These are phyloP conservation scores for Empidonax alnorum DNA, from an alignment of 2,113 vertebrate species.

Conservation along the genomic window DNA sequence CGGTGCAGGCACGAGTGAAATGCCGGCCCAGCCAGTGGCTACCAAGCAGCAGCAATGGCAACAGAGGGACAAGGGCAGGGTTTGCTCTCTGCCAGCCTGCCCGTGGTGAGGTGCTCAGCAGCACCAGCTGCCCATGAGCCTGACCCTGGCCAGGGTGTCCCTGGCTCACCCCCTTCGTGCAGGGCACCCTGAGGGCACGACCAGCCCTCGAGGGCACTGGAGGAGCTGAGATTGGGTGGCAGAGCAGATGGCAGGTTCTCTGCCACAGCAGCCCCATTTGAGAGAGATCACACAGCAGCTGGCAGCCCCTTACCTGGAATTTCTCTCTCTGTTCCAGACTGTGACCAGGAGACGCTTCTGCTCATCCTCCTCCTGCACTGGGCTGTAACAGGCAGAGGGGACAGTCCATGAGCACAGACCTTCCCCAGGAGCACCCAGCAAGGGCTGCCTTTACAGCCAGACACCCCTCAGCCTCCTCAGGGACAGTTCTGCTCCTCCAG, in stretches of 20 bases:
- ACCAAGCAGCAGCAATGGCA: background rate
- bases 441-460: background rate
- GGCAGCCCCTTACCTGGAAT: constrained; percentile 77
- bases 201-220: accelerated
- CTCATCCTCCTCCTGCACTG: constrained; percentile 75
- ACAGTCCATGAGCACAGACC: background rate
- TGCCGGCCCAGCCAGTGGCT: background rate
- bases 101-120: accelerated
- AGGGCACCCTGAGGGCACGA: background rate
- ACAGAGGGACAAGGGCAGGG: background rate
- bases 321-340: constrained; percentile 81
- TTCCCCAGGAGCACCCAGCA: background rate
- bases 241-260: background rate
- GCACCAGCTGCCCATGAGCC: background rate
- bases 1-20: accelerated
- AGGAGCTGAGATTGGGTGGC: background rate
- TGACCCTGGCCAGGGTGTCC: background rate
- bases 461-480: background rate
- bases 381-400: constrained; percentile 70
- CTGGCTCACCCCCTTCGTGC: accelerated
- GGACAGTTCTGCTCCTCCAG: background rate
- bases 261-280: background rate
- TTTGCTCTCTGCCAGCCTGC: background rate
- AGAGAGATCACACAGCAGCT: accelerated
- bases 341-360: constrained; percentile 88